phyloP scores from a whole-genome alignment of 2,797 vertebrate genomes.

The Pangasius krempfi region DNA sequence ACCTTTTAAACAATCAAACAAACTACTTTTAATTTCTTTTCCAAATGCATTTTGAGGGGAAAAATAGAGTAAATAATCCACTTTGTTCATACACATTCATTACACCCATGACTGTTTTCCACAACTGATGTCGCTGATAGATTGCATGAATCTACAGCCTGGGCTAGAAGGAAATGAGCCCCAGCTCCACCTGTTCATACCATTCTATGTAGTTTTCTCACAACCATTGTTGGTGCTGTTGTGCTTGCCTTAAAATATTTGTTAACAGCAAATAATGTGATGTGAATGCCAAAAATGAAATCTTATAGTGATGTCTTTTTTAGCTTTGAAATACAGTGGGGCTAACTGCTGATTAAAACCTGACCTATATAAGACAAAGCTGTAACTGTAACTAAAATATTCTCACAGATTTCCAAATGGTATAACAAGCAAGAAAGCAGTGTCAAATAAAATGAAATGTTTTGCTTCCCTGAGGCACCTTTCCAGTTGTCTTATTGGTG shows the following conservation, averaged over 20 bases:
- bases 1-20: neutral
- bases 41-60: neutral
- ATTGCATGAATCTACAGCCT: neutral
- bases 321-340: neutral
- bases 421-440: neutral
- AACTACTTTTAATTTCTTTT: neutral
- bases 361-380: neutral
- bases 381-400: constrained; percentile 8
- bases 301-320: neutral
- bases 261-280: neutral
- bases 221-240: neutral
- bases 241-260: neutral
- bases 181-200: neutral
- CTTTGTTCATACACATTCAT: neutral
- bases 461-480: neutral
- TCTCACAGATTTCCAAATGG: neutral
- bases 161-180: neutral
- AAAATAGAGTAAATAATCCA: neutral
- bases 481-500: constrained; percentile 27
- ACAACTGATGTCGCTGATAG: neutral
- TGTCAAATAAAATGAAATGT: neutral
- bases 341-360: neutral
- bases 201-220: neutral
- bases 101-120: neutral
- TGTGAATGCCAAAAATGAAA: neutral